Evolutionary conservation across 2,888 invertebrate species (phyloP).

Genomic region (Tetragonisca angustula): DNA sequence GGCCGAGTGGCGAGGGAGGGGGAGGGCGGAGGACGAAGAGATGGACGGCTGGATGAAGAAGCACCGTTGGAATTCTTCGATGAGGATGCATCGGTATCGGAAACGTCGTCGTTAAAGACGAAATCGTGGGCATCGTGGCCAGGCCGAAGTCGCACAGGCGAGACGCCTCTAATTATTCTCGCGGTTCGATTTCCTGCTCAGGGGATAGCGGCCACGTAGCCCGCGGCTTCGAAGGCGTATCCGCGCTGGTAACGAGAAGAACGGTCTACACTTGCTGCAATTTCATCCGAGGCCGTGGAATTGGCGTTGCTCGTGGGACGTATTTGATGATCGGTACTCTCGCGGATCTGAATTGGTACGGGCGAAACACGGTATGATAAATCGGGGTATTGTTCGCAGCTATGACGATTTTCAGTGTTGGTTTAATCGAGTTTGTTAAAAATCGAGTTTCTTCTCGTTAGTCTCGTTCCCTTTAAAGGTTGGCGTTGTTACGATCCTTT

Average conservation of each 20-base stretch:
- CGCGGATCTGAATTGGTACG: background rate
- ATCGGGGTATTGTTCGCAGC: background rate
- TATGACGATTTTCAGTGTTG: background rate
- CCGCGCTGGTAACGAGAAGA: slow-evolving; percentile 1
- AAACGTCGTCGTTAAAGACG: slow-evolving; percentile 45
- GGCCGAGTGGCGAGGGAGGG: slow-evolving; percentile 23
- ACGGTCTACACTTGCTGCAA: slow-evolving; percentile 9
- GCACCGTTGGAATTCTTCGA: slow-evolving; percentile 48
- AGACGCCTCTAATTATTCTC: slow-evolving; percentile 44
- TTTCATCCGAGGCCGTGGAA: background rate
- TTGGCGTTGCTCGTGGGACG: background rate
- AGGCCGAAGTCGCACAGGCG: slow-evolving; percentile 1
- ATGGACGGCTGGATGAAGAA: slow-evolving; percentile 27
- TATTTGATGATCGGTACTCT: background rate
- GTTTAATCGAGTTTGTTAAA: background rate
- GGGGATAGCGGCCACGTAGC: background rate
- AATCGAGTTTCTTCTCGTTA: background rate
- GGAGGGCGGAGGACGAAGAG: slow-evolving; percentile 28
- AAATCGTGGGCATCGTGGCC: slow-evolving; percentile 36
- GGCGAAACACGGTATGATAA: too few relatives aligned
- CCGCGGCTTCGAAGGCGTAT: slow-evolving; percentile 21
- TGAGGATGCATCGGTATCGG: slow-evolving; percentile 43
- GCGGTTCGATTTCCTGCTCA: slow-evolving; percentile 39
- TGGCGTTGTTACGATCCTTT: background rate
- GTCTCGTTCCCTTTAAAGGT: background rate